phyloP scores from a whole-genome alignment of 2,797 vertebrate genomes.

The Enteromius anoplus region DNA sequence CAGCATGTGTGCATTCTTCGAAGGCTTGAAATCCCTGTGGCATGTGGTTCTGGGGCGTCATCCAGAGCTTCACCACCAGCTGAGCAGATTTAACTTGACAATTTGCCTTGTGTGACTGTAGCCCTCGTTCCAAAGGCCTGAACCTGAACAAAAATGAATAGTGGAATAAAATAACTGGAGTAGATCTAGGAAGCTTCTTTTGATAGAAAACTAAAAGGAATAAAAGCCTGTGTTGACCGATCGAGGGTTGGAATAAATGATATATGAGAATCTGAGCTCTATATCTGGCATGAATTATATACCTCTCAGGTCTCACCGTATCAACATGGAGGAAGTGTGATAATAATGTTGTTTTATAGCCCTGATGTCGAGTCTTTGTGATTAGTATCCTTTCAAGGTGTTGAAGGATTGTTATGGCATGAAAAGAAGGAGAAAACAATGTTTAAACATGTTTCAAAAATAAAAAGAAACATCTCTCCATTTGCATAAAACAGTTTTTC shows the following conservation, averaged over 20 bases:
- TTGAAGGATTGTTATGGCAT: slow-evolving; percentile 17
- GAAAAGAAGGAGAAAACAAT: background rate
- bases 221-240: slow-evolving; percentile 12
- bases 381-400: slow-evolving; percentile 25
- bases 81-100: slow-evolving; percentile 58
- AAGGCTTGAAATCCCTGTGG: slow-evolving; percentile 59
- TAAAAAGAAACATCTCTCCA: background rate
- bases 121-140: slow-evolving; percentile 32
- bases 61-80: slow-evolving; percentile 54
- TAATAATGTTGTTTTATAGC: slow-evolving; percentile 22
- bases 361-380: slow-evolving; percentile 15
- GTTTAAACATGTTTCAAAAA: slow-evolving; percentile 9
- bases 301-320: slow-evolving; percentile 24
- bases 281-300: slow-evolving; percentile 20
- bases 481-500: slow-evolving; percentile 7
- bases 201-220: background rate
- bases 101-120: slow-evolving; percentile 41
- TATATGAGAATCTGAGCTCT: slow-evolving; percentile 11
- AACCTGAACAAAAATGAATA: slow-evolving; percentile 43
- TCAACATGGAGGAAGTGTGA: slow-evolving; percentile 16
- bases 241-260: background rate
- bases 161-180: background rate
- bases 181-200: background rate
- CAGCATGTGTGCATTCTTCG: slow-evolving; percentile 57
- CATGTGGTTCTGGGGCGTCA: slow-evolving; percentile 52